Conservation (phyloP, 2,113 vertebrate species). For the Noturus placidus region DNA sequence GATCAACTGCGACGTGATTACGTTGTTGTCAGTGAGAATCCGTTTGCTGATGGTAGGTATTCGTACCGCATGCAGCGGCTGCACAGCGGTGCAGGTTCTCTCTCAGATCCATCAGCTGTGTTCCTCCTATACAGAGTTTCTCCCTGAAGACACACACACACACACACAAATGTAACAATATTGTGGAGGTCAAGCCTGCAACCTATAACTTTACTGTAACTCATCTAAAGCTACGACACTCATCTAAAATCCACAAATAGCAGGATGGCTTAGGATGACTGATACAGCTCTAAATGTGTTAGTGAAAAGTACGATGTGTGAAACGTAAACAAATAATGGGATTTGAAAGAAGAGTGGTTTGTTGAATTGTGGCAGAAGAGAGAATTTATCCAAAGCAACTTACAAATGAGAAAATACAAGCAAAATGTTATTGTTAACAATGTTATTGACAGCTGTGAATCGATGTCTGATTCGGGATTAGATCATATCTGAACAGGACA, state of each 20-base stretch:
- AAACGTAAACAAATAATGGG: too few species aligned
- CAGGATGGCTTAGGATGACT: not conserved
- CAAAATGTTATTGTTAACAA: too few species aligned
- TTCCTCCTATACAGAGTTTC: constrained; percentile 77
- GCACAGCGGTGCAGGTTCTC: constrained; percentile 74
- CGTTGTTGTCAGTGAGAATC: not conserved
- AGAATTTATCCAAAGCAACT: not conserved
- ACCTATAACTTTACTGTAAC: not conserved
- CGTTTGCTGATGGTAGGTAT: not conserved
- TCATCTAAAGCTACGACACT: not conserved
- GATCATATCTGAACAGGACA: too few species aligned
- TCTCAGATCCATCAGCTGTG: constrained; percentile 78
- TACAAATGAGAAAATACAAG: too few species aligned
- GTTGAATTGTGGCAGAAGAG: not conserved
- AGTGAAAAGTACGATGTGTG: too few species aligned
- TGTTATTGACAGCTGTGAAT: too few species aligned
- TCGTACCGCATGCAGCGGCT: constrained; percentile 39
- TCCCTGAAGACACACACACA: constrained; percentile 67
- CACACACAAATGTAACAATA: not conserved
- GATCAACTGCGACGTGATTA: not conserved
- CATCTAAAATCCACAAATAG: not conserved
- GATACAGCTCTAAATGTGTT: not conserved
- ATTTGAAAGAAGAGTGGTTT: too few species aligned
- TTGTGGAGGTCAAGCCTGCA: not conserved
- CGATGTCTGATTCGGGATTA: too few species aligned